phyloP scores from a whole-genome alignment of 1,140 invertebrate genomes.

The Anoplolepis gracilipes region DNA sequence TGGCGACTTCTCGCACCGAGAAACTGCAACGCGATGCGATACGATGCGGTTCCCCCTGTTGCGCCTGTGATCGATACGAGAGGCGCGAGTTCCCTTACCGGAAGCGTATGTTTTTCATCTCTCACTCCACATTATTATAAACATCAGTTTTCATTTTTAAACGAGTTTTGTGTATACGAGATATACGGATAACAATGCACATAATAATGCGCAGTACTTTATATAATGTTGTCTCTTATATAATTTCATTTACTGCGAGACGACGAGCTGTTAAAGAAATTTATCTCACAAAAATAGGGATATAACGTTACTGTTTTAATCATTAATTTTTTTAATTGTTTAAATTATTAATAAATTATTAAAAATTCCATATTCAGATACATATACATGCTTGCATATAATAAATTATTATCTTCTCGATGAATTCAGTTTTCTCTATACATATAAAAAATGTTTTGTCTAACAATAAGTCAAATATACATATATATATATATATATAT shows the following conservation, averaged over 20 bases:
- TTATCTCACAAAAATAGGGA: too few relatives aligned
- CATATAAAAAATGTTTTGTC: too few relatives aligned
- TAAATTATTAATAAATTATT: too few relatives aligned
- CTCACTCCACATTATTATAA: not conserved
- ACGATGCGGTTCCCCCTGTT: conserved; percentile 5
- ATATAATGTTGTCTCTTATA: too few relatives aligned
- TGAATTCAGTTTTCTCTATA: not conserved
- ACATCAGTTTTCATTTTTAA: not conserved
- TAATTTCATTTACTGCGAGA: too few relatives aligned
- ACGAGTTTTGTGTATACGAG: not conserved
- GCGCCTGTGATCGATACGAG: conserved; percentile 44
- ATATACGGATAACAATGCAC: too few relatives aligned
- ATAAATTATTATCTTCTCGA: not conserved
- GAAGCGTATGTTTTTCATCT: not conserved
- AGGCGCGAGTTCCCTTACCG: not conserved
- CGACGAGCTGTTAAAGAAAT: too few relatives aligned
- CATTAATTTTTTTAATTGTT: too few relatives aligned
- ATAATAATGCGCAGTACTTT: too few relatives aligned
- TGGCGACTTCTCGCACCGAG: conserved; percentile 21
- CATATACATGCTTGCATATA: not conserved
- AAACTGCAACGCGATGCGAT: not conserved
- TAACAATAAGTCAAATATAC: too few relatives aligned
- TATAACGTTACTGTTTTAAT: not conserved
- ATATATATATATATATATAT: too few relatives aligned
- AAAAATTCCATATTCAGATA: not conserved